A percentile compares a stretch with the other conserved stretches of the same genome.
Evolutionary conservation across 2,113 vertebrate species (phyloP).

Genomic region (Sarotherodon lohbergeri): DNA sequence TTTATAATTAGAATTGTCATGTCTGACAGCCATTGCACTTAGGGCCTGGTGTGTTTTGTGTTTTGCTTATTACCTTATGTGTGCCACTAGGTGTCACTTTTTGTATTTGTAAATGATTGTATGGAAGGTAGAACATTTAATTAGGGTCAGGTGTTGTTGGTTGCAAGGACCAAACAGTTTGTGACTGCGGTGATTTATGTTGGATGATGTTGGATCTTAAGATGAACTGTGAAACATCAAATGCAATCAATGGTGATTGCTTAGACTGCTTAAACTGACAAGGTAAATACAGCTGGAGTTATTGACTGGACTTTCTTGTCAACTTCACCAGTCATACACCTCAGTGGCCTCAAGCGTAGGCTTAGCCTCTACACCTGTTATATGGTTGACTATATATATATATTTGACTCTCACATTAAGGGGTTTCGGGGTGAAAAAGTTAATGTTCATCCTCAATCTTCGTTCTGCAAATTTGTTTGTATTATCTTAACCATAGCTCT

Average conservation of each 20-base stretch:
- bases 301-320: neutral
- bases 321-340: neutral
- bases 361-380: neutral
- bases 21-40: neutral
- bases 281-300: neutral
- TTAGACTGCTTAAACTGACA: neutral
- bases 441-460: neutral
- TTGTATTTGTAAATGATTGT: neutral
- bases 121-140: neutral
- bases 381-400: fast-evolving
- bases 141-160: neutral
- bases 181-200: neutral
- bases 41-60: neutral
- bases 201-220: neutral
- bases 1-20: neutral
- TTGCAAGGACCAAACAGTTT: neutral
- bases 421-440: neutral
- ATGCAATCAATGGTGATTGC: neutral
- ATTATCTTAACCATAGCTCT: neutral
- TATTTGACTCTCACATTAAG: neutral
- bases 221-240: neutral
- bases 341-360: neutral
- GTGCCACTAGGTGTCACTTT: neutral
- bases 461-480: neutral
- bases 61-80: neutral